Conservation (phyloP, 2,113 vertebrate genomes). For the Hyla sarda region DNA sequence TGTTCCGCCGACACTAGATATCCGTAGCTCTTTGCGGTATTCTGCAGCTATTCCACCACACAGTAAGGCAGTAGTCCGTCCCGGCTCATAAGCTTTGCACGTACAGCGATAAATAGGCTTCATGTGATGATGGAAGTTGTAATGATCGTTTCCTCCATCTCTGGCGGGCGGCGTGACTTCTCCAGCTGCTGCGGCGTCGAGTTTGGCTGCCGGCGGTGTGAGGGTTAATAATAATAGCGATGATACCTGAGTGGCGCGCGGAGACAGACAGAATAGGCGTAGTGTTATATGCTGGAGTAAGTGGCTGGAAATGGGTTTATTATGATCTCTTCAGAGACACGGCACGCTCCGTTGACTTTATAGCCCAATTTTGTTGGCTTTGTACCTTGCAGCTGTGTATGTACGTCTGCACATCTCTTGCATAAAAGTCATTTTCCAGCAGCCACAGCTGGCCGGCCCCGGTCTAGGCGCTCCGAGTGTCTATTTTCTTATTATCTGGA, state of each 20-base stretch:
- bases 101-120: not conserved
- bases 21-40: not conserved
- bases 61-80: not conserved
- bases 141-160: not conserved
- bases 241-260: not conserved
- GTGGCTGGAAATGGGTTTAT: slow-evolving; percentile 53
- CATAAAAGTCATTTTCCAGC: slow-evolving; percentile 53
- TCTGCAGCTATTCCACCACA: too few relatives aligned
- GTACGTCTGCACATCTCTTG: slow-evolving; percentile 51
- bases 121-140: not conserved
- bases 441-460: slow-evolving; percentile 56
- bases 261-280: slow-evolving; percentile 13
- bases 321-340: slow-evolving; percentile 55
- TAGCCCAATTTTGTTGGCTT: slow-evolving; percentile 52
- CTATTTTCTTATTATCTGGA: slow-evolving; percentile 51
- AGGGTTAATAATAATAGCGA: slow-evolving; percentile 45
- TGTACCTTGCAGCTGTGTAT: slow-evolving; percentile 54
- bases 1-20: not conserved
- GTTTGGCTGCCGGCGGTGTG: not conserved
- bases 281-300: slow-evolving; percentile 31
- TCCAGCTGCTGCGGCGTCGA: not conserved
- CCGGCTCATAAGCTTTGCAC: not conserved
- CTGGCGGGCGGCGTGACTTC: not conserved
- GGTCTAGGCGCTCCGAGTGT: slow-evolving; percentile 17
- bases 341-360: slow-evolving; percentile 50